These are phyloP conservation scores for Zaprionus lineosus DNA, from an alignment of 2,888 invertebrate genomes.

Conservation along the genomic window DNA sequence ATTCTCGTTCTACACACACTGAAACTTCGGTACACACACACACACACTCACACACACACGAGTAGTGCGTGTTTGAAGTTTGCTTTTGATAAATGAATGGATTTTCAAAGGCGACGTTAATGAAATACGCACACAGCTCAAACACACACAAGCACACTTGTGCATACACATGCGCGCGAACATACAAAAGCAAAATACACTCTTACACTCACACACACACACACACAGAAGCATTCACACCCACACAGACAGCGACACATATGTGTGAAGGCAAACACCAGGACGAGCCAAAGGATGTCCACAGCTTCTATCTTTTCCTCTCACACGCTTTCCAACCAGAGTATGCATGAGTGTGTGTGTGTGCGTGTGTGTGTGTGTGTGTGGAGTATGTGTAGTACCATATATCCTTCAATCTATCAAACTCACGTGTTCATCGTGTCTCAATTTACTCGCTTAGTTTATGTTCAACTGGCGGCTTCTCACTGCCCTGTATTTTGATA, in stretches of 20 bases:
- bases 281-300: slow-evolving; percentile 1
- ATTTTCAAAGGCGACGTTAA: slow-evolving; percentile 75
- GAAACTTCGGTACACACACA: slow-evolving; percentile 10
- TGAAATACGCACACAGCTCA: slow-evolving; percentile 69
- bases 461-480: slow-evolving; percentile 55
- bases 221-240: slow-evolving; percentile 3
- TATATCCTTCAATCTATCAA: slow-evolving; percentile 73
- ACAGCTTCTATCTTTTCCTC: slow-evolving; percentile 24
- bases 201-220: neutral
- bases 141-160: slow-evolving; percentile 10
- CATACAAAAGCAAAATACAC: slow-evolving; percentile 1
- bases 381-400: slow-evolving; percentile 17
- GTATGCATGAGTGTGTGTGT: slow-evolving; percentile 22
- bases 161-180: slow-evolving; percentile 16
- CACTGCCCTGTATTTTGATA: slow-evolving; percentile 58
- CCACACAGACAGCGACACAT: too few relatives aligned
- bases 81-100: slow-evolving; percentile 76
- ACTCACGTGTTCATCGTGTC: slow-evolving; percentile 76
- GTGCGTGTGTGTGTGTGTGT: slow-evolving; percentile 13
- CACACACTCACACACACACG: slow-evolving; percentile 12
- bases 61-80: slow-evolving; percentile 68
- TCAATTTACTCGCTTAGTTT: slow-evolving; percentile 75
- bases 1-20: slow-evolving; percentile 42
- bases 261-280: neutral
- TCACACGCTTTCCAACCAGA: neutral